Percentiles rank a stretch among this genome's conserved stretches.
phyloP scores from a whole-genome alignment of 2,888 invertebrate species.

The Drosophila pseudotalamancana region DNA sequence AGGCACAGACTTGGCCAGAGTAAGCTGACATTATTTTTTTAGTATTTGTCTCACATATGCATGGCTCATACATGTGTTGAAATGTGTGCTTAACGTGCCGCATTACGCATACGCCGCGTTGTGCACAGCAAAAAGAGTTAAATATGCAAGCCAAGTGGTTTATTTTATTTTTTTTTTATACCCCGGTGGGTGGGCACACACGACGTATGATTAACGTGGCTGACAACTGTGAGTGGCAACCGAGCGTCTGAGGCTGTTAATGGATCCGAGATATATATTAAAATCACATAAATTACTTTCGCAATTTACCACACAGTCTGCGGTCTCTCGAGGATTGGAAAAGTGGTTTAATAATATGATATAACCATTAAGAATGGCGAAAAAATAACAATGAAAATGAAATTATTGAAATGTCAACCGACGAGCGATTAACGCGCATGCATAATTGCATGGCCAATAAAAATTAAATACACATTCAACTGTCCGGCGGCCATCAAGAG shows the following conservation, averaged over 20 bases:
- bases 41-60: slow-evolving; percentile 5
- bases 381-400: slow-evolving; percentile 62
- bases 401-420: slow-evolving; percentile 60
- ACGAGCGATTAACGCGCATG: slow-evolving; percentile 37
- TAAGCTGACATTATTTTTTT: not conserved
- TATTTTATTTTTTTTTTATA: no score
- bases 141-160: slow-evolving; percentile 26
- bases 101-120: slow-evolving; percentile 37
- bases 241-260: slow-evolving; percentile 5
- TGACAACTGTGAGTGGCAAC: slow-evolving; percentile 14
- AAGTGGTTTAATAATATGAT: slow-evolving; percentile 28
- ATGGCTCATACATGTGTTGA: slow-evolving; percentile 8
- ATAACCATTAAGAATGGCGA: slow-evolving; percentile 40
- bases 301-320: slow-evolving; percentile 7
- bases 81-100: slow-evolving; percentile 33
- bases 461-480: slow-evolving; percentile 50
- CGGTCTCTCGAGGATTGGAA: not conserved
- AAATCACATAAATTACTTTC: slow-evolving; percentile 38
- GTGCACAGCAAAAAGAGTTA: slow-evolving; percentile 12
- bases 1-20: not conserved
- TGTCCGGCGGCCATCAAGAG: slow-evolving; percentile 50
- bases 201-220: slow-evolving; percentile 45
- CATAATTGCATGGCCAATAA: slow-evolving; percentile 65
- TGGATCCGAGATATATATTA: slow-evolving; percentile 32
- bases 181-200: slow-evolving; percentile 28